Base-by-base conservation (phyloP, 2,888 invertebrate genomes). In the Allygus modestus region DNA sequence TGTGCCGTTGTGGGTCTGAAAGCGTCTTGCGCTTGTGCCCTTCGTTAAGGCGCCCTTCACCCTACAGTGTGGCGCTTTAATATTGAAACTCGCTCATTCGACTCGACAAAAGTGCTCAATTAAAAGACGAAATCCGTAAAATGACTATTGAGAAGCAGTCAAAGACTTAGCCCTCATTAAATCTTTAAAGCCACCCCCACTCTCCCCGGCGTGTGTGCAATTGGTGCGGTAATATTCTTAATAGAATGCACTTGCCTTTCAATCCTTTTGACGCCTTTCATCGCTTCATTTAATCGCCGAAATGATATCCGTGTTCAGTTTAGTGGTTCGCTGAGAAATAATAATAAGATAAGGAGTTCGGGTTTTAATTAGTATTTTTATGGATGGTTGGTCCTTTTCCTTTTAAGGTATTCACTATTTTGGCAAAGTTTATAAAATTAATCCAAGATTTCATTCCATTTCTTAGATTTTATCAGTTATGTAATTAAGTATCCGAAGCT, bases 101-200 rank as follows among this genome's bases (percentile, higher is more conserved):
- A 73, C 69, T 43, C 77, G 46, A 31, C 77, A 77, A 77, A 77
- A 77, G 77, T 77, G 77, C 77, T 77, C 77, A 77, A 77, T 77
- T 77, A 77, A 73, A 77, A 77, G 77, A 77, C 77, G 77, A 77
- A 51, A 77, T 33, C 51, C 51, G 73, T 51, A 77, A 77, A 77
- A 51, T 77, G 77, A 77, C 46, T 51, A 54, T 77, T 77, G 77
- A 77, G 73, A 33, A 33, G 69, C 69, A 69, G 69, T 69, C 31
- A 69, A 73, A 73, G 73, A 77, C 77, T 77, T 77, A 77, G 33
- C 46, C 51, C 77, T 77, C 77, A 54, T 77, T 77, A 73, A 73
- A 73, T 73, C 73, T 37, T 73, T 73, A 77, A 28, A 77, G 77
- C 77, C 23, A 28, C 20, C 75, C 46, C 75, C n/a, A 4, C 37